Base-by-base conservation (phyloP, 2,113 vertebrate genomes). In the Coracopsis vasa region DNA sequence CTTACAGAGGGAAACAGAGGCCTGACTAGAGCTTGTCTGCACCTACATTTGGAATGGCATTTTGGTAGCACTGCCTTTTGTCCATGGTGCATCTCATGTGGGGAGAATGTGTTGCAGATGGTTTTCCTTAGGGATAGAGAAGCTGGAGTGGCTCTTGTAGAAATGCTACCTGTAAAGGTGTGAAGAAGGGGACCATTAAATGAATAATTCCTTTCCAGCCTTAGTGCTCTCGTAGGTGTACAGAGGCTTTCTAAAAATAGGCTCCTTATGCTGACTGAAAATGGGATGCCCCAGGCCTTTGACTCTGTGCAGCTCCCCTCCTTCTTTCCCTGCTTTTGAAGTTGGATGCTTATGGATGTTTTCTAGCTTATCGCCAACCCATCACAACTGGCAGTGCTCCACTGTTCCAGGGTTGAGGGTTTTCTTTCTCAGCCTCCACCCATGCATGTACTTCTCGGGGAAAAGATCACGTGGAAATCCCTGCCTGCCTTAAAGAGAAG, bases 401-500 rank as follows among this genome's bases (percentile, higher is more conserved):
- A 80, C 74, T 2, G 35, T 96, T 91, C 86, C 81, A 92, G 69
- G 85, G 71, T 5, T 94, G 87, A 96, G 89, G 87, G 61, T 88
- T 95, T 96, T 91, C 94, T 94, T 97, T 96, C 95, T 95, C 91
- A 96, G 81, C 96, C 96, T 95, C 95, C 96, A 94, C 95, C 95
- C 95, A 95, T 71, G 60, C 53, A 3, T 66, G 75, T 25, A 39
- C 42, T 70, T 93, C 61, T 92, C 10, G 9, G 47, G 47, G 79
- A 86, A 14, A 25, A 37, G 65, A 94, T 44, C 90, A 80, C 16
- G 88, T 95, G 95, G 79, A 94, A 54, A 11, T 18, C 72, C 62
- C 75, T 78, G 60, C 75, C 47, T 75, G 20, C 47, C 23, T 56
- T 20, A 37, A 13, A 69, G 81, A 51, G 82, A 17, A 58, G 56